These are phyloP conservation scores for Sarcophaga peregrina DNA, from an alignment of 1,140 invertebrate genomes.

Conservation along the genomic window DNA sequence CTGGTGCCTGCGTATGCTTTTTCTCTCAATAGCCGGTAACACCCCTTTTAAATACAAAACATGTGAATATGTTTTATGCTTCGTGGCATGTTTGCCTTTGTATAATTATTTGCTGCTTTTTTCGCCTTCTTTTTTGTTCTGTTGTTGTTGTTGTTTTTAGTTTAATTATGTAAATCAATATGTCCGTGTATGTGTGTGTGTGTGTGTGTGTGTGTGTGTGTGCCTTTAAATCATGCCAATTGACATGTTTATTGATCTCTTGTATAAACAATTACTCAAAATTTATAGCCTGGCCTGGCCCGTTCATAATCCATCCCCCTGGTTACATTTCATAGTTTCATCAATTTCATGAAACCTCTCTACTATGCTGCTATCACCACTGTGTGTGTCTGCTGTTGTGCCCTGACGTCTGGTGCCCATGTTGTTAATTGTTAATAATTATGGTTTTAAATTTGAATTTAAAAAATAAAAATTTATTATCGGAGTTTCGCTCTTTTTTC, in stretches of 20 bases:
- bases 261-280: slow-evolving; percentile 27
- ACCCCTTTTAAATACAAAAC: background rate
- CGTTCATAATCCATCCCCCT: no score
- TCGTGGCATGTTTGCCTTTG: background rate
- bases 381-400: background rate
- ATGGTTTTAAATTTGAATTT: background rate
- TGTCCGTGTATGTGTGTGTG: no score
- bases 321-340: no score
- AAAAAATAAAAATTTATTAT: no score
- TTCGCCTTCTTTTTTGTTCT: background rate
- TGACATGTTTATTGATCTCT: slow-evolving; percentile 39
- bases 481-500: background rate
- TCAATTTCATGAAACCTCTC: no score
- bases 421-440: slow-evolving; percentile 8
- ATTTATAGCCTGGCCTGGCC: background rate
- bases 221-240: slow-evolving; percentile 27
- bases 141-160: background rate
- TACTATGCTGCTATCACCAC: background rate
- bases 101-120: background rate
- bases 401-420: background rate
- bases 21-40: background rate
- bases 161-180: slow-evolving; percentile 7
- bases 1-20: no score
- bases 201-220: no score
- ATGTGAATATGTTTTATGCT: no score